Conservation (phyloP, 1,140 invertebrate species). For the Artemia franciscana region DNA sequence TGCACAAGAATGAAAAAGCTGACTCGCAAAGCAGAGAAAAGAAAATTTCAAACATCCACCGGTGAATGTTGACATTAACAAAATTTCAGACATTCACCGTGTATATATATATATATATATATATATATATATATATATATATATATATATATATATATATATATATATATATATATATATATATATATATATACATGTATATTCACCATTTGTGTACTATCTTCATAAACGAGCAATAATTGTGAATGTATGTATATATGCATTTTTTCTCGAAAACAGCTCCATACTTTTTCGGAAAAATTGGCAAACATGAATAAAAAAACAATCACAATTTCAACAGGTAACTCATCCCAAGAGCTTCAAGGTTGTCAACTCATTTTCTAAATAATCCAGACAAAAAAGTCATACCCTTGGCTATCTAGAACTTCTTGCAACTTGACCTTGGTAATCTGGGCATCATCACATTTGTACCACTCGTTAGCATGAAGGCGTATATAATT, state of each 20-base stretch:
- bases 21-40: too few relatives aligned
- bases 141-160: not conserved
- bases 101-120: not conserved
- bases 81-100: too few relatives aligned
- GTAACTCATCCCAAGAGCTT: not conserved
- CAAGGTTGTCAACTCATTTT: not conserved
- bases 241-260: slow-evolving; percentile 1
- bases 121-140: not conserved
- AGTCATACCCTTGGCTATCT: slow-evolving; percentile 68
- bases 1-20: too few relatives aligned
- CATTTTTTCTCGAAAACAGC: not conserved
- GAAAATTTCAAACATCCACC: too few relatives aligned
- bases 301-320: not conserved
- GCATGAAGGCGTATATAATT: slow-evolving; percentile 75
- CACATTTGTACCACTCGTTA: slow-evolving; percentile 88
- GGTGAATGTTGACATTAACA: too few relatives aligned
- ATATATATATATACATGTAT: slow-evolving; percentile 2
- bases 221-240: slow-evolving; percentile 3
- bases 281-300: not conserved
- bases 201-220: slow-evolving; percentile 4
- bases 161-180: not conserved
- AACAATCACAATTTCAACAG: not conserved
- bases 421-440: slow-evolving; percentile 70
- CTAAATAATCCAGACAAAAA: slow-evolving; percentile 10
- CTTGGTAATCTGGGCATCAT: slow-evolving; percentile 76